A percentile compares a stretch with the other conserved stretches of the same genome.
These are phyloP conservation scores for Poecilia picta DNA, from an alignment of 2,797 vertebrate genomes.

Conservation along the genomic window DNA sequence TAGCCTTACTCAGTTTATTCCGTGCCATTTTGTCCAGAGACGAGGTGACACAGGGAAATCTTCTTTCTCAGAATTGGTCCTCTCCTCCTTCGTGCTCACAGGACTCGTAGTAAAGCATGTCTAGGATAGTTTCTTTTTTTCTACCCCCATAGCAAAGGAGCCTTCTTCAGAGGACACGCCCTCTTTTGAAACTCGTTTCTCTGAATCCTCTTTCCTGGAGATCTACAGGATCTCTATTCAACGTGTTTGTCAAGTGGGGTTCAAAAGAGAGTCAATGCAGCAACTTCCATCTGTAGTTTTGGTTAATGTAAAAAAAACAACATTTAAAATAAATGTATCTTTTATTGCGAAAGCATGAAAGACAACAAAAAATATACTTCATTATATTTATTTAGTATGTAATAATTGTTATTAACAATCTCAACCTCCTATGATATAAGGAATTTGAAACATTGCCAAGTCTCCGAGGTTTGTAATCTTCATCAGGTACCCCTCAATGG, in stretches of 20 bases:
- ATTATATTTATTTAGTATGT: not conserved
- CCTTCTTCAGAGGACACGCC: constrained; percentile 48
- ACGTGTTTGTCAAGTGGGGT: not conserved
- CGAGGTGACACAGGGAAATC: not conserved
- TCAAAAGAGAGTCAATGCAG: not conserved
- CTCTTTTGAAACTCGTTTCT: constrained; percentile 24
- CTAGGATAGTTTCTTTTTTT: not conserved
- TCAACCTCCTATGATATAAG: not conserved
- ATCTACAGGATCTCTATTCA: constrained; percentile 23
- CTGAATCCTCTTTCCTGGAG: constrained; percentile 14
- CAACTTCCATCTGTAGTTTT: not conserved
- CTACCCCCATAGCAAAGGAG: not conserved
- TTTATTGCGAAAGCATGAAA: not conserved
- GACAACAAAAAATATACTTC: not conserved
- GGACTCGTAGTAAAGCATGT: not conserved
- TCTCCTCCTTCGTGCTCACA: not conserved
- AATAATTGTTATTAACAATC: not conserved
- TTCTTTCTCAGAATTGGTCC: not conserved
- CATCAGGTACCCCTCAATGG: not conserved
- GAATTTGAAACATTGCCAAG: not conserved
- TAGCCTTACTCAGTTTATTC: constrained; percentile 47
- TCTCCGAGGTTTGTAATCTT: not conserved
- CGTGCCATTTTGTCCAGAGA: constrained; percentile 33
- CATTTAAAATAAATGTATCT: not conserved
- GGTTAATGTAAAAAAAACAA: not conserved